These are phyloP conservation scores for Noturus placidus DNA, from an alignment of 2,113 vertebrate species.

Conservation along the genomic window DNA sequence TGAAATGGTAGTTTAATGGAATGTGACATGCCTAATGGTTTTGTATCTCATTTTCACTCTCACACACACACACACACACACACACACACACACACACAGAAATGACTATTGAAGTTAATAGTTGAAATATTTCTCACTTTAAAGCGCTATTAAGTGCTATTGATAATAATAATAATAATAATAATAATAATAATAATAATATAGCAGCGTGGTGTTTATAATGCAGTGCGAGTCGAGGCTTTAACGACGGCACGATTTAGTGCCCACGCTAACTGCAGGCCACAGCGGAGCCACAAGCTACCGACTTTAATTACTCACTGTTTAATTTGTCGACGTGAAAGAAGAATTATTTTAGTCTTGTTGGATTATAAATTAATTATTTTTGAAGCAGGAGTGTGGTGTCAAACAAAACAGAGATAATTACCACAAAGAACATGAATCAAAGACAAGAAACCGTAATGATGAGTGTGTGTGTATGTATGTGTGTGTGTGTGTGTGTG, in stretches of 20 bases:
- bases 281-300: slow-evolving; percentile 1
- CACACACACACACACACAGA: neutral
- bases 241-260: neutral
- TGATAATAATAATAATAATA: too few species aligned
- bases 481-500: neutral
- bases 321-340: slow-evolving; percentile 10
- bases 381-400: neutral
- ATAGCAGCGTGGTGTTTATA: neutral
- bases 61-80: neutral
- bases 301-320: slow-evolving; percentile 19
- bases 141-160: neutral
- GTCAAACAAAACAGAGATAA: slow-evolving; percentile 20
- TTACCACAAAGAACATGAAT: slow-evolving; percentile 1
- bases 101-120: neutral
- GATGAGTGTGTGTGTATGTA: slow-evolving; percentile 4
- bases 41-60: too few species aligned
- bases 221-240: too few species aligned
- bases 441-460: neutral
- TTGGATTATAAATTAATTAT: slow-evolving; percentile 12
- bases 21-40: too few species aligned
- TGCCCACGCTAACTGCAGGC: slow-evolving; percentile 1
- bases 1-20: too few species aligned
- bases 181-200: neutral
- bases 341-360: slow-evolving; percentile 19
- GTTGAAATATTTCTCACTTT: neutral